phyloP scores from a whole-genome alignment of 1,140 invertebrate genomes.

The Halesus radiatus region DNA sequence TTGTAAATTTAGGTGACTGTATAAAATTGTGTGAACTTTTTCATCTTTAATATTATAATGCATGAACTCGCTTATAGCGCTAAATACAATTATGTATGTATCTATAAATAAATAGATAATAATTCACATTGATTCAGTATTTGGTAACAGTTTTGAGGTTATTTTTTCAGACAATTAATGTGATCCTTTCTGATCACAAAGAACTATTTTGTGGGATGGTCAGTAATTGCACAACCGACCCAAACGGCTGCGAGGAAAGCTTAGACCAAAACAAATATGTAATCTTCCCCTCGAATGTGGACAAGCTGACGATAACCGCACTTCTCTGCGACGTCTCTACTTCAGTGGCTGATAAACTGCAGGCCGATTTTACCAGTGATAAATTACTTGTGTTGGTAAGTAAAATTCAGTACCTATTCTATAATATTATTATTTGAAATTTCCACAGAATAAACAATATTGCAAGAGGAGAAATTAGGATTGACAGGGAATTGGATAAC shows the following conservation, averaged over 20 bases:
- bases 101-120: too few relatives aligned
- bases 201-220: conserved; percentile 61
- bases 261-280: conserved; percentile 54
- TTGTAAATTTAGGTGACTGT: too few relatives aligned
- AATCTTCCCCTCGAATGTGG: conserved; percentile 57
- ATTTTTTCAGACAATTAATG: conserved; percentile 61
- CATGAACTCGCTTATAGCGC: too few relatives aligned
- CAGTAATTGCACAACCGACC: conserved; percentile 48
- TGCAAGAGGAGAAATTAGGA: too few relatives aligned
- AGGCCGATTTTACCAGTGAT: conserved; percentile 57
- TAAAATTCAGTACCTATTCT: too few relatives aligned
- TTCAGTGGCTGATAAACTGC: conserved; percentile 62
- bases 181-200: conserved; percentile 60
- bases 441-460: too few relatives aligned
- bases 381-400: conserved; percentile 63
- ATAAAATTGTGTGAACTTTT: too few relatives aligned
- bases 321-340: conserved; percentile 61
- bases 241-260: conserved; percentile 57
- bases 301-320: conserved; percentile 54
- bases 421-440: too few relatives aligned
- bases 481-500: too few relatives aligned
- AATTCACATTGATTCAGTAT: too few relatives aligned
- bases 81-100: too few relatives aligned
- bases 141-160: not conserved
- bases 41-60: too few relatives aligned